These are phyloP conservation scores for Neria commutata DNA, from an alignment of 2,888 invertebrate species.

Conservation along the genomic window DNA sequence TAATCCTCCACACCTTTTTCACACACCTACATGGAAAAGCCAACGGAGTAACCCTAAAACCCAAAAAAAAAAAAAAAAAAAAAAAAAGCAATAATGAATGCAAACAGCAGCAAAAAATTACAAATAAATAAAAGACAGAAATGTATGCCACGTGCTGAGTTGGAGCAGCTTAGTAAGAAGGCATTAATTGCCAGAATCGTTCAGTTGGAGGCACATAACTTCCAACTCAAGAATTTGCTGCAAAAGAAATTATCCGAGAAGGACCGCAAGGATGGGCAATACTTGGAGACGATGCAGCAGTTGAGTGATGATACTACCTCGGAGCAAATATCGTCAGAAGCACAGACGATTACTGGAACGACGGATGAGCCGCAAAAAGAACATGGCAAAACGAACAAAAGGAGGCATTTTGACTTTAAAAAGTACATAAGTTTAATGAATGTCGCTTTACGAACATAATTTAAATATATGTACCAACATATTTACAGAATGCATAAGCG, in stretches of 20 bases:
- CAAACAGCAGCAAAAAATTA: conserved; percentile 33
- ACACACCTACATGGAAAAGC: too few relatives aligned
- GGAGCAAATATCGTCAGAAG: neutral
- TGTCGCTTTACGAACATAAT: neutral
- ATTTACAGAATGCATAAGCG: conserved; percentile 71
- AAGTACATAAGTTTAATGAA: conserved; percentile 59
- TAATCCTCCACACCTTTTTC: too few relatives aligned
- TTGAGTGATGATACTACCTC: conserved; percentile 10
- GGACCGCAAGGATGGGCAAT: conserved; percentile 31
- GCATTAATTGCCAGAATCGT: conserved; percentile 75
- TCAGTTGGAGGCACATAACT: conserved; percentile 78
- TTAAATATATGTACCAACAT: neutral
- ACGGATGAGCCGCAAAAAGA: neutral
- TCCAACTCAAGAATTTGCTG: conserved; percentile 76
- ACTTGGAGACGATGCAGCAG: conserved; percentile 22
- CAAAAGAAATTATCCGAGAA: conserved; percentile 62
- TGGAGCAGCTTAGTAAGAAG: conserved; percentile 64
- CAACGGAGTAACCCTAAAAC: too few relatives aligned
- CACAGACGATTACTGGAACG: neutral
- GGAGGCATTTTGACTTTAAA: conserved; percentile 51
- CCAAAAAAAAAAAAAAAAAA: too few relatives aligned
- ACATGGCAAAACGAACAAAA: conserved; percentile 32
- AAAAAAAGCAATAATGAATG: conserved; percentile 29
- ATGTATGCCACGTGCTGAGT: conserved; percentile 58
- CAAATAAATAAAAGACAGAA: conserved; percentile 59